These are phyloP conservation scores for Gymnothorax javanicus DNA, from an alignment of 2,797 vertebrate species.

Conservation along the genomic window DNA sequence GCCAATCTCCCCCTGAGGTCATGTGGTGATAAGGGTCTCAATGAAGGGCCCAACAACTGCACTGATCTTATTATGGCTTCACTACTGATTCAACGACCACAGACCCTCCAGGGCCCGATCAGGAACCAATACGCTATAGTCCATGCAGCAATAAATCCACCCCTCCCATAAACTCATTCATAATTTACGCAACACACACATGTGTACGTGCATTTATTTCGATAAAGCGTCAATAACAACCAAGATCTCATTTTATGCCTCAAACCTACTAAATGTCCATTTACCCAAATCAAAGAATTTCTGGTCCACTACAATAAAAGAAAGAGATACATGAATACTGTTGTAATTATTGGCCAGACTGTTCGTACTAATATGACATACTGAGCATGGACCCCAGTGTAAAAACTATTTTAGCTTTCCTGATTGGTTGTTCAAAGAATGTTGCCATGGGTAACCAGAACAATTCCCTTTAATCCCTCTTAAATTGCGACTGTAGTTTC, in stretches of 20 bases:
- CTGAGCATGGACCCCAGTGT: slow-evolving; percentile 22
- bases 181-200: slow-evolving; percentile 22
- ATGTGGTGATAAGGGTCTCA: too few species aligned
- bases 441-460: slow-evolving; percentile 81
- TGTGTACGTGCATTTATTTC: neutral
- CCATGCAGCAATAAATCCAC: too few species aligned
- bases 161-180: neutral
- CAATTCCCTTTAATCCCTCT: slow-evolving; percentile 80
- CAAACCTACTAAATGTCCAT: neutral
- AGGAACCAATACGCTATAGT: too few species aligned
- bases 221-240: neutral
- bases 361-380: slow-evolving; percentile 17
- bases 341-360: slow-evolving; percentile 22
- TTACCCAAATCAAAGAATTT: neutral
- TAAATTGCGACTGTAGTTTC: slow-evolving; percentile 71
- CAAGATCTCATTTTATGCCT: slow-evolving; percentile 16
- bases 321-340: slow-evolving; percentile 22
- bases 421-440: slow-evolving; percentile 74
- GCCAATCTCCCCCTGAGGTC: too few species aligned
- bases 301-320: slow-evolving; percentile 17
- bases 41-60: too few species aligned
- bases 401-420: slow-evolving; percentile 54
- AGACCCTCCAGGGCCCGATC: too few species aligned
- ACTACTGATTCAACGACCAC: too few species aligned
- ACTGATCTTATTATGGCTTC: too few species aligned